Conservation (phyloP, 1,140 invertebrate species). For the Ruditapes philippinarum region DNA sequence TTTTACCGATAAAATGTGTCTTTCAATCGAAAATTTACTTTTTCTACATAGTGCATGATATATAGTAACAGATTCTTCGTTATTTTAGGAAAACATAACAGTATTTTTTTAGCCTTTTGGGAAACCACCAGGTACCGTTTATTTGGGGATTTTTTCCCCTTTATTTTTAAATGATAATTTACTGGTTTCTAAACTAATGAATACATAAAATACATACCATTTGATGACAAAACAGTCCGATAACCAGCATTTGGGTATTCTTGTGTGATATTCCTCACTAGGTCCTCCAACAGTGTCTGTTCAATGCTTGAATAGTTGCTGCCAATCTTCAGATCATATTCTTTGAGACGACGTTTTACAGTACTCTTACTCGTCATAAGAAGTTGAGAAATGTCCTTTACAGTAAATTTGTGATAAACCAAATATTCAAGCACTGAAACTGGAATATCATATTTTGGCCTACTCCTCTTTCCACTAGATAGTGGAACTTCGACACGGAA, state of each 20-base stretch:
- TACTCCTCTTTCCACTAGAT: neutral
- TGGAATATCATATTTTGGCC: neutral
- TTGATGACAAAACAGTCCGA: neutral
- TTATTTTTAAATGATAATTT: too few species aligned
- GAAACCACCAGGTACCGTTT: too few species aligned
- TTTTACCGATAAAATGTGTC: too few species aligned
- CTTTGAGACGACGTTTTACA: neutral
- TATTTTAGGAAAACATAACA: neutral
- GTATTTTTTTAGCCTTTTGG: too few species aligned
- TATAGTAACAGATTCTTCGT: too few species aligned
- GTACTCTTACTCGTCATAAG: neutral
- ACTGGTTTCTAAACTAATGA: too few species aligned
- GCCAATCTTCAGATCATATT: neutral
- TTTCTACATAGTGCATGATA: too few species aligned
- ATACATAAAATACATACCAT: neutral
- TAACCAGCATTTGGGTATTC: constrained; percentile 1
- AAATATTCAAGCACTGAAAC: neutral
- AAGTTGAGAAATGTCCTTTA: neutral
- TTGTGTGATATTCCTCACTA: constrained; percentile 1
- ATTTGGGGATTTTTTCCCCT: too few species aligned
- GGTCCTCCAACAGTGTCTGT: neutral
- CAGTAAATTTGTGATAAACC: neutral
- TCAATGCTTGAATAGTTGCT: neutral
- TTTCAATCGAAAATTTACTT: too few species aligned
- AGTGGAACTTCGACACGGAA: neutral